Conservation (phyloP, 2,888 invertebrate genomes). For the Tinea semifulvella region DNA sequence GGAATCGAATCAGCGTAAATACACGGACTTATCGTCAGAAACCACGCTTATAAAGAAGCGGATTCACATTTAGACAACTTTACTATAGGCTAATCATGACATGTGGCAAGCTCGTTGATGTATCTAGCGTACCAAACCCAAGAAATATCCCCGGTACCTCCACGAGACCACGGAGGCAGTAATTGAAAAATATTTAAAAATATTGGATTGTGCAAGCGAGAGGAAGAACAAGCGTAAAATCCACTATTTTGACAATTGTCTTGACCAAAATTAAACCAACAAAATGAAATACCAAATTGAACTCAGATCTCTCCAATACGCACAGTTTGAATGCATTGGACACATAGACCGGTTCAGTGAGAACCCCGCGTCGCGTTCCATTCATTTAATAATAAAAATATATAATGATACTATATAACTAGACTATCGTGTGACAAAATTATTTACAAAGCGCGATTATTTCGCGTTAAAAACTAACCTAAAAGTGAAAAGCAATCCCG, state of each 20-base stretch:
- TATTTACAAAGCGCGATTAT: slow-evolving; percentile 60
- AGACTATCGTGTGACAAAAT: slow-evolving; percentile 66
- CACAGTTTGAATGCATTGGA: slow-evolving; percentile 29
- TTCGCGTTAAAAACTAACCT: slow-evolving; percentile 6
- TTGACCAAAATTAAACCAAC: slow-evolving; percentile 61
- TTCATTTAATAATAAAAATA: slow-evolving; percentile 63
- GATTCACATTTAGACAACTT: no score
- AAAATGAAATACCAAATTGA: slow-evolving; percentile 66
- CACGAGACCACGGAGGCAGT: no score
- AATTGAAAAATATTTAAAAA: no score
- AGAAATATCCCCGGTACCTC: no score
- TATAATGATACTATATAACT: slow-evolving; percentile 65
- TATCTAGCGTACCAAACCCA: no score
- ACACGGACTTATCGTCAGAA: no score
- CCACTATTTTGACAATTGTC: slow-evolving; percentile 1
- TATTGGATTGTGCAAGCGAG: no score
- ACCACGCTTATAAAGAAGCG: no score
- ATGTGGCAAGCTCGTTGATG: no score
- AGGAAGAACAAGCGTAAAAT: no score
- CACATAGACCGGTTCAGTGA: background rate
- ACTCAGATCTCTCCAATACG: slow-evolving; percentile 64
- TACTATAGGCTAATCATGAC: no score
- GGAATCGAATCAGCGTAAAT: no score
- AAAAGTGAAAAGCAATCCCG: slow-evolving; percentile 5
- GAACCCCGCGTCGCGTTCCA: slow-evolving; percentile 9